Conservation (phyloP, 2,797 vertebrate species). For the Spatula versicolor region DNA sequence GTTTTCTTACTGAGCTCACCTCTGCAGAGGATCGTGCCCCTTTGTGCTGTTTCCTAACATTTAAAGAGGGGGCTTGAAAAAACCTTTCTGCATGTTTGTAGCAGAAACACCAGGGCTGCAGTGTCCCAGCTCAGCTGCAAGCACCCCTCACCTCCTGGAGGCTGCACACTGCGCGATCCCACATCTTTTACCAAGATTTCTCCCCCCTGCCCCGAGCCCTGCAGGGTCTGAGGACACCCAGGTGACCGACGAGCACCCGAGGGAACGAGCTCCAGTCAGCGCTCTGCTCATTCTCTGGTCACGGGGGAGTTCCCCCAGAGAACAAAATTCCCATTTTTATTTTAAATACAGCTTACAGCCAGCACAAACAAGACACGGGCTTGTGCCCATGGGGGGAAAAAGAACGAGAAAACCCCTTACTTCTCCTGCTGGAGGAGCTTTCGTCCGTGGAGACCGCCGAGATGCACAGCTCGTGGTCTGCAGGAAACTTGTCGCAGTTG, state of each 20-base stretch:
- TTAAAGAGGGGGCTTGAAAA: slow-evolving; percentile 15
- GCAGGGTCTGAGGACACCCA: background rate
- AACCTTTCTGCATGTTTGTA: background rate
- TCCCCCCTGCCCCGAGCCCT: background rate
- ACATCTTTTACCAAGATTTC: background rate
- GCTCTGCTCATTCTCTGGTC: slow-evolving; percentile 4
- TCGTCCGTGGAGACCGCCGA: slow-evolving; percentile 78
- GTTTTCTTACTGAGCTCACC: background rate
- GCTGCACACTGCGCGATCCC: background rate
- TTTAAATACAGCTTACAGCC: background rate
- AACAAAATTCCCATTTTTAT: background rate
- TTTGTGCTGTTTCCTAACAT: background rate
- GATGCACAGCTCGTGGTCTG: slow-evolving; percentile 86
- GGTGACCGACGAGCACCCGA: slow-evolving; percentile 5
- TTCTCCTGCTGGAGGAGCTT: slow-evolving; percentile 69
- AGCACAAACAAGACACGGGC: background rate
- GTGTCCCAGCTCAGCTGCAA: background rate
- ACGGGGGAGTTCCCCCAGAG: background rate
- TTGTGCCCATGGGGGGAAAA: background rate
- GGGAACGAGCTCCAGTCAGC: slow-evolving; percentile 4
- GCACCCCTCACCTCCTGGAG: background rate
- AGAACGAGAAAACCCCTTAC: slow-evolving; percentile 58
- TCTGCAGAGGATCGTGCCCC: background rate
- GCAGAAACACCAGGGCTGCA: background rate
- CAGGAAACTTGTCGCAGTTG: slow-evolving; percentile 84